A percentile compares a stretch with the other conserved stretches of the same genome.
Conservation (phyloP, 2,113 vertebrate genomes). For the Tachysurus vachellii region DNA sequence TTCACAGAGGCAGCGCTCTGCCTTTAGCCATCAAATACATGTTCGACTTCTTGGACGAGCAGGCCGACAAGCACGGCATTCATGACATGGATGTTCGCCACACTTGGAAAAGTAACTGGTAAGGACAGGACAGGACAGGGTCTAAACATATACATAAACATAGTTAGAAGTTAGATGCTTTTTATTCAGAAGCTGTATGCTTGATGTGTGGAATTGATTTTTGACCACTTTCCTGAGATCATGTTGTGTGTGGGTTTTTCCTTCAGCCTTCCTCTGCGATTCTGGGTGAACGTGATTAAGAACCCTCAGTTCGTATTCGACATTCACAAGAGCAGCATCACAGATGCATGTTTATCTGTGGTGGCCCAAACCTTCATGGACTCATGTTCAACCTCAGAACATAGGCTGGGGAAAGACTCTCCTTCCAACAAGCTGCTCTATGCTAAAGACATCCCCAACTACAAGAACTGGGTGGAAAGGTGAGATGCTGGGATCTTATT, state of each 20-base stretch:
- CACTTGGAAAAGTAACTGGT: conserved; percentile 99
- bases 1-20: conserved; percentile 91
- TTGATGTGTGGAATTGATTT: background rate
- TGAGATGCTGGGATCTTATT: conserved; percentile 59
- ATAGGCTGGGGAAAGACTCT: conserved; percentile 95
- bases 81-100: conserved; percentile 94
- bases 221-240: background rate
- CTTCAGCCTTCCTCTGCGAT: conserved; percentile 89
- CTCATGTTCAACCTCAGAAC: conserved; percentile 96
- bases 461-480: conserved; percentile 99
- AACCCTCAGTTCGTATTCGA: conserved; percentile 99
- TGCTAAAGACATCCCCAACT: conserved; percentile 99
- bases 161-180: background rate
- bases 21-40: conserved; percentile 99
- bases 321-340: conserved; percentile 99
- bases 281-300: conserved; percentile 99
- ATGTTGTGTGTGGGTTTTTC: conserved; percentile 4
- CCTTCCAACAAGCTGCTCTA: conserved; percentile 98
- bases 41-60: conserved; percentile 99
- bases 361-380: conserved; percentile 99
- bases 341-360: conserved; percentile 94
- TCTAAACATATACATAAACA: background rate
- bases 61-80: conserved; percentile 93
- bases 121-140: conserved; percentile 49
- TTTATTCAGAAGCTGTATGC: background rate